phyloP scores from a whole-genome alignment of 2,113 vertebrate genomes.

The Hepsetus odoe region DNA sequence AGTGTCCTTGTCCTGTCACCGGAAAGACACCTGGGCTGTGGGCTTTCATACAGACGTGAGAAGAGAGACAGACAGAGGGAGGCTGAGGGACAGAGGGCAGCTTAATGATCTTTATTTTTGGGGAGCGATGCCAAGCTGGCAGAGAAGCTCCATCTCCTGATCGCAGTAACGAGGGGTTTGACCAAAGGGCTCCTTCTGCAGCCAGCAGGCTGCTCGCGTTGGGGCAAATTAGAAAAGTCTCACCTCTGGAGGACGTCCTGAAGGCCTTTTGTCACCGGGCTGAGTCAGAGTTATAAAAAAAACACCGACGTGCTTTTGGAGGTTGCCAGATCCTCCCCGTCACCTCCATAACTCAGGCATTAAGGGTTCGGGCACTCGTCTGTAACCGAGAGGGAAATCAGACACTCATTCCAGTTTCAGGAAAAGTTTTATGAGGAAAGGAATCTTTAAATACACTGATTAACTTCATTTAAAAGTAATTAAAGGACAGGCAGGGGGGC shows the following conservation, averaged over 20 bases:
- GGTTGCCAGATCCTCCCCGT: constrained; percentile 14
- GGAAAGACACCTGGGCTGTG: neutral
- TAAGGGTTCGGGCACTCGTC: neutral
- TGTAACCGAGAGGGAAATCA: neutral
- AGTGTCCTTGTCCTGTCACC: neutral
- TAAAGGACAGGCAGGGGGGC: too few species aligned
- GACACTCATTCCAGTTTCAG: neutral
- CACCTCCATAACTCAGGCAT: neutral
- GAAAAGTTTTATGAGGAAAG: neutral
- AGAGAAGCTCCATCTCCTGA: neutral
- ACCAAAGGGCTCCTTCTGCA: neutral
- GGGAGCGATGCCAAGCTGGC: constrained; percentile 13
- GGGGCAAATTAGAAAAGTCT: neutral
- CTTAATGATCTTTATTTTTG: constrained; percentile 37
- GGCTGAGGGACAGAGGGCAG: neutral
- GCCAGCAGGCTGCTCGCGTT: neutral
- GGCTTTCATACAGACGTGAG: neutral
- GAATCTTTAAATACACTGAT: neutral
- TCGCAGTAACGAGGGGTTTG: constrained; percentile 1
- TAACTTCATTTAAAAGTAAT: too few species aligned
- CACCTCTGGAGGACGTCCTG: neutral
- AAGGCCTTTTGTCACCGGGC: neutral
- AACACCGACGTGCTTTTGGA: neutral
- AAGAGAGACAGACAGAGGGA: neutral
- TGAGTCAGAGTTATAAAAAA: neutral